Base-by-base conservation (phyloP, 1,140 invertebrate genomes). In the Cyclina sinensis region DNA sequence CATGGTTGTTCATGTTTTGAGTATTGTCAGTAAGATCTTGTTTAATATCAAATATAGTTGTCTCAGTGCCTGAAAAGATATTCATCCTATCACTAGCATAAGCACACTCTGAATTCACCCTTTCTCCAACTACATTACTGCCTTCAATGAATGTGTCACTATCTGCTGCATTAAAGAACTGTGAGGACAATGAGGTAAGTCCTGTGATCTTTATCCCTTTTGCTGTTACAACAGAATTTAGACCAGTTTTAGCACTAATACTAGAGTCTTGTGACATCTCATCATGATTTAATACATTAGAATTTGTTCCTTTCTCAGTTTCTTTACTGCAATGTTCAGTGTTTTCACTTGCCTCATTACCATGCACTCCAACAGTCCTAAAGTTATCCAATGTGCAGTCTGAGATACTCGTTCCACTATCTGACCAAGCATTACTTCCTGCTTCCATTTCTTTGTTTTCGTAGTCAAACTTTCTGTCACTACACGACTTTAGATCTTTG, bases 231-330 rank as follows among this genome's bases (percentile, higher is more conserved):
- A 18, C 37, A 9, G 84, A 86, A 21, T 37, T 86, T 3, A 86
- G 84, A 57, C 84, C 32, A 78, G 65, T 86, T 37, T 86, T 86
- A n/a, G 46, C 84, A 78, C 84, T 86, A n/a, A 73, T 39, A 74
- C 70, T 30, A 54, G 62, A 70, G 48, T 73, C 65, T 21, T 32
- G 27, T 18, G 79, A 81, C 79, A 81, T 43, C n/a, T 59, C 54
- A 39, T 59, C 51, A 24, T 46, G 35, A n/a, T 16, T 51, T 35
- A 57, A 21, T 32, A 35, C 4, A 0, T 57, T 24, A 54, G 46
- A 21, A 51, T 18, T 27, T 32, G 3, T 35, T 16, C 30, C 21
- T 54, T 57, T 57, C 27, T 48, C n/a, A 18, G 24, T 37, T 18
- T 27, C 14, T 76, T 43, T 76, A 30, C 7, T n/a, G 14, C n/a